These are phyloP conservation scores for Xiphorhynchus elegans DNA, from an alignment of 2,113 vertebrate genomes.

Conservation along the genomic window DNA sequence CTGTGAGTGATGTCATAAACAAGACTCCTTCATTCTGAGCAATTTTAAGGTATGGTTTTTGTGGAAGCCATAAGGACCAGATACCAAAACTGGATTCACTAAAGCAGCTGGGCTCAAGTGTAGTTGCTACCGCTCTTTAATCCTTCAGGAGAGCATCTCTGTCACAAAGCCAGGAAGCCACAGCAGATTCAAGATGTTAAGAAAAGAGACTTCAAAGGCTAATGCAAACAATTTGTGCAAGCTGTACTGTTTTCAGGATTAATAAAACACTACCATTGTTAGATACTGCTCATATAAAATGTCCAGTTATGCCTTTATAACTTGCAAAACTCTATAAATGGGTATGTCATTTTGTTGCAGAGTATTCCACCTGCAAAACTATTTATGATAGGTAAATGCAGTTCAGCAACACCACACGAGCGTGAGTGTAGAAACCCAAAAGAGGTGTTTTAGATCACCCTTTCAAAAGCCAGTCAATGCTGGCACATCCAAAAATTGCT, in stretches of 20 bases:
- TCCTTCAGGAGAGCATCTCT: neutral
- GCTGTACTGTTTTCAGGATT: neutral
- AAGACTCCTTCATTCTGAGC: neutral
- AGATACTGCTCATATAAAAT: neutral
- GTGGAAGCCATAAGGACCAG: neutral
- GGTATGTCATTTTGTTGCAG: neutral
- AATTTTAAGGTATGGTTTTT: neutral
- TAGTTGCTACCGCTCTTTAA: neutral
- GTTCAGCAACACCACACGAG: neutral
- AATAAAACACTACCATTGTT: neutral
- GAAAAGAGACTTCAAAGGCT: conserved; percentile 21
- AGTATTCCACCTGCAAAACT: neutral
- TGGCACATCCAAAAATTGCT: neutral
- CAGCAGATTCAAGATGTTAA: conserved; percentile 5
- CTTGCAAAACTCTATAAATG: neutral
- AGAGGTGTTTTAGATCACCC: neutral
- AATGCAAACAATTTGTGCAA: neutral
- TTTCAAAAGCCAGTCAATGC: neutral
- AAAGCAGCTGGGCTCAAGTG: neutral
- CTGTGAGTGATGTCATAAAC: neutral
- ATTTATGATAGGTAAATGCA: neutral
- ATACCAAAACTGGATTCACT: neutral
- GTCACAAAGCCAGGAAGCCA: neutral
- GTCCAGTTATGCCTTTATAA: neutral
- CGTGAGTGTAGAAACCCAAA: neutral